Evolutionary conservation across 2,888 invertebrate genomes (phyloP).

Genomic region (Nomada hirtipes): DNA sequence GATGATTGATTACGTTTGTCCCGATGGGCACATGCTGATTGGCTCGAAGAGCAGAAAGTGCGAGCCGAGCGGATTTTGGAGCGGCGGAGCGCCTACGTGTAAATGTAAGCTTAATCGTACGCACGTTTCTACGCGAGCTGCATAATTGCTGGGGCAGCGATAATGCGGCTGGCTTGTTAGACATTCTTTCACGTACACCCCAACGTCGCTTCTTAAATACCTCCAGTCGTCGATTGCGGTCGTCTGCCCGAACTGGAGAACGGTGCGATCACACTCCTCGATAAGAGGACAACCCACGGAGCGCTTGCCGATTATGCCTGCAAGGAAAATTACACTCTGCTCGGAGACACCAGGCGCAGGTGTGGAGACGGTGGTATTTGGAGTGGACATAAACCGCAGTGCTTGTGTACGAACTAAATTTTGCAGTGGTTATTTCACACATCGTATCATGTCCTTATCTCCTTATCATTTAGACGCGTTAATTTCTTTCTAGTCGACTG

Average conservation of each 20-base stretch:
- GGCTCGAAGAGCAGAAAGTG: conserved; percentile 90
- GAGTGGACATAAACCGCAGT: conserved; percentile 92
- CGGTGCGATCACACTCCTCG: conserved; percentile 88
- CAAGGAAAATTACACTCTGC: conserved; percentile 93
- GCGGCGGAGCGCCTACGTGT: conserved; percentile 92
- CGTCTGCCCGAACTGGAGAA: conserved; percentile 89
- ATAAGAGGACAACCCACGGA: conserved; percentile 91
- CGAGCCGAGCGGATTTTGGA: conserved; percentile 92
- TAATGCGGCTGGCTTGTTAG: conserved; percentile 13
- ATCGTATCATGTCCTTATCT: not conserved
- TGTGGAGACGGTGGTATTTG: conserved; percentile 91
- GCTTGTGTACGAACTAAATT: conserved; percentile 86
- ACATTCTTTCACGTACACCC: conserved; percentile 11
- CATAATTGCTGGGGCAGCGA: not conserved
- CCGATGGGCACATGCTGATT: conserved; percentile 92
- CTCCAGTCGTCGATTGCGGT: conserved; percentile 93
- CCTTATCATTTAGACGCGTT: not conserved
- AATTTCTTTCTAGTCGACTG: conserved; percentile 87
- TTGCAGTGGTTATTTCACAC: not conserved
- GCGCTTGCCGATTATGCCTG: conserved; percentile 92
- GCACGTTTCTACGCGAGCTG: too few species aligned
- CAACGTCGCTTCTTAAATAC: conserved; percentile 19
- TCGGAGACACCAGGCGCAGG: conserved; percentile 89
- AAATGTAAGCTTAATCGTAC: conserved; percentile 88
- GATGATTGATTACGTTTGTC: conserved; percentile 91